Conservation (phyloP, 2,797 vertebrate species). For the Falco peregrinus region DNA sequence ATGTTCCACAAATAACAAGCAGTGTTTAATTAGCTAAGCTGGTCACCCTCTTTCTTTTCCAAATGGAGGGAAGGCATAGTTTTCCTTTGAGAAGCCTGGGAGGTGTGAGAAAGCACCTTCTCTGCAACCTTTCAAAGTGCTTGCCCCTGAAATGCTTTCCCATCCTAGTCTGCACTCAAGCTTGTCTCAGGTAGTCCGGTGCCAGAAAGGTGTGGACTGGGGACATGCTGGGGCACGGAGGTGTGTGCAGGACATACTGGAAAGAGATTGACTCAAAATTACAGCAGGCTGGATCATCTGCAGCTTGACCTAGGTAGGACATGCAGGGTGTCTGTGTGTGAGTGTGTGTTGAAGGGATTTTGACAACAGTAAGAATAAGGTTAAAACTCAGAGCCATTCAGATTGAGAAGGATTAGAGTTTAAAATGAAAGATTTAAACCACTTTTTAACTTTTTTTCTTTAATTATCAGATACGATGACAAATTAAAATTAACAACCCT, state of each 20-base stretch:
- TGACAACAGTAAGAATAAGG: background rate
- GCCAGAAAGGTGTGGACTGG: background rate
- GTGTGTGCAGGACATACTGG: background rate
- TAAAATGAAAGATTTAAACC: background rate
- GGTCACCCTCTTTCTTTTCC: background rate
- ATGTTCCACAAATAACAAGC: background rate
- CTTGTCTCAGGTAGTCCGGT: background rate
- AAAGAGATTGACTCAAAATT: background rate
- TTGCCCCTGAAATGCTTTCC: background rate
- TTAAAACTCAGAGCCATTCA: background rate
- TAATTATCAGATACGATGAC: background rate
- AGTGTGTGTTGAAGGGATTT: background rate
- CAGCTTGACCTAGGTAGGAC: background rate
- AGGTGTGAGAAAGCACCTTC: background rate
- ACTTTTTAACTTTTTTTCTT: background rate
- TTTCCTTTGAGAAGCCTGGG: background rate
- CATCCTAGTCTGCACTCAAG: background rate
- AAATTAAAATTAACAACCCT: background rate
- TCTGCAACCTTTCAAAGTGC: background rate
- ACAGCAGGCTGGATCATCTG: background rate
- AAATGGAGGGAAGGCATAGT: background rate
- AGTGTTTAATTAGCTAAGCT: background rate
- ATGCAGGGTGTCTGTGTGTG: rapidly evolving
- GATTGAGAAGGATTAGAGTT: background rate
- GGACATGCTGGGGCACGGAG: background rate